A percentile compares a stretch with the other conserved stretches of the same genome.
Evolutionary conservation across 2,888 invertebrate species (phyloP).

Genomic region (Pinctada fucata): DNA sequence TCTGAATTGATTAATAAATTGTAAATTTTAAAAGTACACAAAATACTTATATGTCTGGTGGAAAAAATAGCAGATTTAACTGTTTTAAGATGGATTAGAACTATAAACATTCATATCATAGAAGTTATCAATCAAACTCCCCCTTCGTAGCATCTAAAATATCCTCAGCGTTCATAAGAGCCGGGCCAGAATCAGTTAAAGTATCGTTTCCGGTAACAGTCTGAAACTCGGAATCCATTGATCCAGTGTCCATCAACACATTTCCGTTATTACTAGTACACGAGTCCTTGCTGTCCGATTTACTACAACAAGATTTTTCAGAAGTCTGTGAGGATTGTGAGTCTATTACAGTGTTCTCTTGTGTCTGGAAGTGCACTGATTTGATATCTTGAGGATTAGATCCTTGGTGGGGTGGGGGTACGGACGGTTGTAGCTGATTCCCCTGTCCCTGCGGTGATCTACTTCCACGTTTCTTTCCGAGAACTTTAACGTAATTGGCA

Average conservation of each 20-base stretch:
- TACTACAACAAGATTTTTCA: background rate
- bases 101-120: too few species aligned
- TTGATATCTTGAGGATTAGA: background rate
- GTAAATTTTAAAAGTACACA: too few species aligned
- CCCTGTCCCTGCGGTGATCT: conserved; percentile 13
- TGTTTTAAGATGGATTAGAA: too few species aligned
- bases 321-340: background rate
- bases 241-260: background rate
- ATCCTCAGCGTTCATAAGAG: conserved; percentile 19
- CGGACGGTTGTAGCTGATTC: background rate
- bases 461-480: conserved; percentile 73
- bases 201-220: background rate
- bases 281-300: background rate
- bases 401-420: background rate
- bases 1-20: too few species aligned
- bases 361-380: background rate
- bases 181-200: background rate
- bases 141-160: conserved; percentile 14
- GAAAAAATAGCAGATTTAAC: too few species aligned
- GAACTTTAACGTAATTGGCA: conserved; percentile 80
- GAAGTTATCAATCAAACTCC: background rate
- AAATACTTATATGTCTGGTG: too few species aligned
- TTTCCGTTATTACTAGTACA: background rate
- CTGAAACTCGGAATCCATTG: background rate
- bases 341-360: background rate